These are phyloP conservation scores for Macrotrachela quadricornifera DNA, from an alignment of 1,140 invertebrate genomes.

Conservation along the genomic window DNA sequence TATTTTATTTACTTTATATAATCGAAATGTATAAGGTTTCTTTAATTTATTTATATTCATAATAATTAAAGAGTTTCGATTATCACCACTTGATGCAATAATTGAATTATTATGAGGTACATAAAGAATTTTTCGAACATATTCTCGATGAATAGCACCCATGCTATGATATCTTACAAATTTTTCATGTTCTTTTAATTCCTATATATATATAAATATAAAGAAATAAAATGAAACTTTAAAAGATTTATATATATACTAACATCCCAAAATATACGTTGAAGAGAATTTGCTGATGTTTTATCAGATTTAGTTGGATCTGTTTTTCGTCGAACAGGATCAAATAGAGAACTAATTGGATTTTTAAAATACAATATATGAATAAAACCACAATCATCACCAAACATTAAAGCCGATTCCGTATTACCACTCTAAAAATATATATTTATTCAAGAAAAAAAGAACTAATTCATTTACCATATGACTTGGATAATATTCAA, in stretches of 20 bases:
- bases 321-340: constrained; percentile 19
- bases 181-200: constrained; percentile 15
- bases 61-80: constrained; percentile 21
- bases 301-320: constrained; percentile 13
- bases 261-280: constrained; percentile 23
- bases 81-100: constrained; percentile 19
- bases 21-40: constrained; percentile 23
- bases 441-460: too few species aligned
- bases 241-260: neutral
- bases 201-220: neutral
- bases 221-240: neutral
- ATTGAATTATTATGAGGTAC: constrained; percentile 22
- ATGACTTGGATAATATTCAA: neutral
- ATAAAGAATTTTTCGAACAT: constrained; percentile 22
- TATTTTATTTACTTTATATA: constrained; percentile 19
- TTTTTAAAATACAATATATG: constrained; percentile 22
- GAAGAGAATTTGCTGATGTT: constrained; percentile 1
- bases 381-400: constrained; percentile 23
- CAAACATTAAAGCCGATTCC: constrained; percentile 19
- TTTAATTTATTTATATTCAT: constrained; percentile 19
- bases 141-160: constrained; percentile 17
- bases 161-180: constrained; percentile 15
- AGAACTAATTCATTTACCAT: too few species aligned
- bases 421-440: constrained; percentile 13
- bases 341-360: constrained; percentile 23